A percentile compares a stretch with the other conserved stretches of the same genome.
These are phyloP conservation scores for Crematogaster levior DNA, from an alignment of 2,888 invertebrate genomes.

Conservation along the genomic window DNA sequence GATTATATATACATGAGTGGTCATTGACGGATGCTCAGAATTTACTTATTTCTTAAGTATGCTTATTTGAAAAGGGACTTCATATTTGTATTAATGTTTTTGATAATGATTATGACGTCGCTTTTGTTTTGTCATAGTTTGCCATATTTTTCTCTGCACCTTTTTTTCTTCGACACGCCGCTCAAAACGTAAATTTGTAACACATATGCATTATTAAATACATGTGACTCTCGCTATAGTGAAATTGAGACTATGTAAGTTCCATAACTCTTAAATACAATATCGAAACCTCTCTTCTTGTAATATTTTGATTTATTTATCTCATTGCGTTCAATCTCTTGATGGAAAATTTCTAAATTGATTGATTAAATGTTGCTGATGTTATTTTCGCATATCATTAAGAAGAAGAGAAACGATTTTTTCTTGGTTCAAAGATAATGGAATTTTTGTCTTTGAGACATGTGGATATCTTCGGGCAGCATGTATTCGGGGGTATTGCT, in stretches of 20 bases:
- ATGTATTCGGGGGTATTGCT: background rate
- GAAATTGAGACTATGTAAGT: slow-evolving; percentile 62
- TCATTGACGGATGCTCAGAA: slow-evolving; percentile 16
- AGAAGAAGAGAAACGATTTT: background rate
- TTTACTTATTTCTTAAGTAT: slow-evolving; percentile 59
- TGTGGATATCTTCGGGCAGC: background rate
- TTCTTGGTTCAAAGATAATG: slow-evolving; percentile 1
- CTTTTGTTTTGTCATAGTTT: slow-evolving; percentile 80
- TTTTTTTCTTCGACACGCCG: slow-evolving; percentile 68
- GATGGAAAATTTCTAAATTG: background rate
- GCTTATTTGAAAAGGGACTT: slow-evolving; percentile 61
- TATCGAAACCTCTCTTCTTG: background rate
- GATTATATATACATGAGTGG: background rate
- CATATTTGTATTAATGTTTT: slow-evolving; percentile 69
- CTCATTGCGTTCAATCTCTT: background rate
- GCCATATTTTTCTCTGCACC: slow-evolving; percentile 72
- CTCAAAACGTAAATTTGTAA: slow-evolving; percentile 37
- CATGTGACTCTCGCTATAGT: slow-evolving; percentile 46
- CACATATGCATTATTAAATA: slow-evolving; percentile 28
- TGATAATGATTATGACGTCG: slow-evolving; percentile 67
- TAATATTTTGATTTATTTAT: slow-evolving; percentile 9
- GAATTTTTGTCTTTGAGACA: slow-evolving; percentile 15
- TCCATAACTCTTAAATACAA: slow-evolving; percentile 69
- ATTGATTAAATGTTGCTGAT: background rate
- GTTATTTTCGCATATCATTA: background rate